These are phyloP conservation scores for Ridgeia piscesae DNA, from an alignment of 1,140 invertebrate species.

Conservation along the genomic window DNA sequence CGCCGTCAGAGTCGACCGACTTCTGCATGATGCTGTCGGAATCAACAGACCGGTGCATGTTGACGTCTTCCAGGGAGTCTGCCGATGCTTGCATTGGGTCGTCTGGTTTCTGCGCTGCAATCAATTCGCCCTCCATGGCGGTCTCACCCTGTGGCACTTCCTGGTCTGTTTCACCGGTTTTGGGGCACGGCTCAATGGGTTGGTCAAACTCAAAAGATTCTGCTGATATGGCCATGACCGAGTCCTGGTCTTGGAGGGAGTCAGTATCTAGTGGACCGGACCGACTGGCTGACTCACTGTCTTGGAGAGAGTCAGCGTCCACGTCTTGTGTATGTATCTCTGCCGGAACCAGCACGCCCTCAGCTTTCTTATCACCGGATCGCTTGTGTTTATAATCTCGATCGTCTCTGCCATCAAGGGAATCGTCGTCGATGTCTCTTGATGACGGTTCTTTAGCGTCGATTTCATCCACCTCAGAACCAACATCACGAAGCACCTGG, in stretches of 20 bases:
- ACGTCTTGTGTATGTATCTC: constrained; percentile 53
- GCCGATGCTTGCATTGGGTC: constrained; percentile 36
- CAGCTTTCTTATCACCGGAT: not conserved
- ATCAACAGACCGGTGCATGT: constrained; percentile 23
- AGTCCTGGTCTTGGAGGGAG: constrained; percentile 42
- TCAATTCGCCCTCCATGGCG: constrained; percentile 17
- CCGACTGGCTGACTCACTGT: constrained; percentile 59
- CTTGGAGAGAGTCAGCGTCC: constrained; percentile 52
- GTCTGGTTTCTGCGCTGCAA: constrained; percentile 26
- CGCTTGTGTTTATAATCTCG: not conserved
- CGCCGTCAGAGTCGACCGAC: constrained; percentile 37
- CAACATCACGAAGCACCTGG: not conserved
- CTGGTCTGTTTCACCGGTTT: not conserved
- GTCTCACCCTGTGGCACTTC: constrained; percentile 15
- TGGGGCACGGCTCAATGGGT: not conserved
- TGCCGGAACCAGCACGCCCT: not conserved
- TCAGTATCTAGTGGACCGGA: constrained; percentile 57
- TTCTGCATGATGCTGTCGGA: constrained; percentile 19
- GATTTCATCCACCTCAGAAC: constrained; percentile 51
- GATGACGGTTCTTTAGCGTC: constrained; percentile 66
- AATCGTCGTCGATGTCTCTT: constrained; percentile 35
- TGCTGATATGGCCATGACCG: constrained; percentile 23
- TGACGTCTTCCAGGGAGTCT: constrained; percentile 36
- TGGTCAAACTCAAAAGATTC: constrained; percentile 31
- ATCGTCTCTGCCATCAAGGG: constrained; percentile 34